These are phyloP conservation scores for Macroglossus sobrinus DNA, from an alignment of 2,113 vertebrate species.

Conservation along the genomic window DNA sequence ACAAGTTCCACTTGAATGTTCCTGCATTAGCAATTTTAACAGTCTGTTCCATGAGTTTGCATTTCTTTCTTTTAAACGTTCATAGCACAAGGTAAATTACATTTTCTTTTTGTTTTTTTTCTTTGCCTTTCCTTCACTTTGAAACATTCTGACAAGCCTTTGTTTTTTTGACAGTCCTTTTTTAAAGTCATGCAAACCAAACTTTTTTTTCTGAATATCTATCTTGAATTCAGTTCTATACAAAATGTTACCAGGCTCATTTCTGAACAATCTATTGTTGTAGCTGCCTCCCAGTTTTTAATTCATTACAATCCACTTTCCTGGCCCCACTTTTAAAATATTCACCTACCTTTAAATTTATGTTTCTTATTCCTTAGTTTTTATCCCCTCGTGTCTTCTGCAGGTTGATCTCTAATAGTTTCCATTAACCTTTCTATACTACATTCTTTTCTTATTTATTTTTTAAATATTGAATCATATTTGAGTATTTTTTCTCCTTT, in stretches of 20 bases:
- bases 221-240: background rate
- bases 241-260: background rate
- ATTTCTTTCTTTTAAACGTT: conserved; percentile 14
- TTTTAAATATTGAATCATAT: background rate
- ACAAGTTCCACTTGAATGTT: background rate
- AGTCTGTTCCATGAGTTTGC: background rate
- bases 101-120: background rate
- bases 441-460: background rate
- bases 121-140: background rate
- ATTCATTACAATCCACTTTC: background rate
- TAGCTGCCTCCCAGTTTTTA: background rate
- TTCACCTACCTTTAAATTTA: background rate
- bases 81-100: background rate
- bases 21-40: background rate
- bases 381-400: background rate
- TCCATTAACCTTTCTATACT: background rate
- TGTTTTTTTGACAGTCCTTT: background rate
- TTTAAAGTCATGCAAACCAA: background rate
- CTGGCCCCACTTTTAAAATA: background rate
- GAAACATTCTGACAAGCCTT: background rate
- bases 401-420: background rate
- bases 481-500: background rate
- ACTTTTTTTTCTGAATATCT: background rate
- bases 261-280: background rate
- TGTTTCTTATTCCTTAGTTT: background rate